Evolutionary conservation across 2,113 vertebrate genomes (phyloP).

Genomic region (Ciconia stormi): DNA sequence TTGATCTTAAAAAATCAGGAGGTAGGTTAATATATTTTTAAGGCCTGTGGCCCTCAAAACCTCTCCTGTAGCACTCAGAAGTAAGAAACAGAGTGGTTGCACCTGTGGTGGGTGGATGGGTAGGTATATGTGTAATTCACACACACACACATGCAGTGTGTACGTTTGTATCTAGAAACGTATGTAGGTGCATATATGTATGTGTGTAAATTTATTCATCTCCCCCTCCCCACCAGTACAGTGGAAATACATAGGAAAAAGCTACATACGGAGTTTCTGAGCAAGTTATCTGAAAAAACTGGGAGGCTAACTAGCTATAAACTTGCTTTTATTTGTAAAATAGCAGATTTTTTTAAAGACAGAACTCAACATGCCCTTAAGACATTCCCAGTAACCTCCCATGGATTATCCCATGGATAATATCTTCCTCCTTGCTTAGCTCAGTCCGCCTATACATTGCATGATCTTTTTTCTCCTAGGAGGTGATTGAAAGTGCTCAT

Average conservation of each 20-base stretch:
- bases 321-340: not conserved
- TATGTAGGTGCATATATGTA: not conserved
- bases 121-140: not conserved
- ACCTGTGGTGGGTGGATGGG: not conserved
- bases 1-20: not conserved
- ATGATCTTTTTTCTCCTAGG: not conserved
- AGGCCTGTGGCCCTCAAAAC: not conserved
- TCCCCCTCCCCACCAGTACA: not conserved
- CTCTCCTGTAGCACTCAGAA: not conserved
- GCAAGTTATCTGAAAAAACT: not conserved
- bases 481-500: not conserved
- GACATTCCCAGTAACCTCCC: not conserved
- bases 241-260: not conserved
- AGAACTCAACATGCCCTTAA: not conserved
- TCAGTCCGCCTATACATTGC: not conserved
- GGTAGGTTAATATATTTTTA: not conserved
- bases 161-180: not conserved
- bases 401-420: not conserved
- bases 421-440: not conserved
- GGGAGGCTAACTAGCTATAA: not conserved
- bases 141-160: fast-evolving
- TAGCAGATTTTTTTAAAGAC: not conserved
- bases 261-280: not conserved
- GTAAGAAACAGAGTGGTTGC: not conserved
- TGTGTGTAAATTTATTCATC: not conserved